phyloP scores from a whole-genome alignment of 2,888 invertebrate species.

The Morinoia aosen region DNA sequence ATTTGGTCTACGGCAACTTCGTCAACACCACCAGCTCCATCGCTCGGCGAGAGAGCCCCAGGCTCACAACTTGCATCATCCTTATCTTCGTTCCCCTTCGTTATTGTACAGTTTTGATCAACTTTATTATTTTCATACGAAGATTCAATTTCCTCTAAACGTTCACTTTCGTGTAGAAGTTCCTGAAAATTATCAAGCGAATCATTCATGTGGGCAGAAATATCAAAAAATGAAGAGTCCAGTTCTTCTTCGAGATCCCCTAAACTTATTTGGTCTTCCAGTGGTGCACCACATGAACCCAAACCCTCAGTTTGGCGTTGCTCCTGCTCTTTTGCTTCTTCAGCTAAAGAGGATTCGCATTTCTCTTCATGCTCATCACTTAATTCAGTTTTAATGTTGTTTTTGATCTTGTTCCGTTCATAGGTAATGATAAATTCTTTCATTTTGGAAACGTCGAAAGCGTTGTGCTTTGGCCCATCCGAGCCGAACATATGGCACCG shows the following conservation, averaged over 20 bases:
- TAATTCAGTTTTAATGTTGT: not conserved
- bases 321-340: not conserved
- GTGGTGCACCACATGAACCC: not conserved
- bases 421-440: not conserved
- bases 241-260: not conserved
- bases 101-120: not conserved
- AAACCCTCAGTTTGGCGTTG: not conserved
- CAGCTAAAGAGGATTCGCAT: not conserved
- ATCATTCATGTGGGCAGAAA: not conserved
- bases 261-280: not conserved
- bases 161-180: not conserved
- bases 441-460: conserved; percentile 42
- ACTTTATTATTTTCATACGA: not conserved
- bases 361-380: not conserved
- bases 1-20: not conserved
- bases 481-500: conserved; percentile 48
- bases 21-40: not conserved
- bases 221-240: conserved; percentile 15
- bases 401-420: not conserved
- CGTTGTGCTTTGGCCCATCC: not conserved
- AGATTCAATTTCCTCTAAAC: not conserved
- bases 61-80: not conserved
- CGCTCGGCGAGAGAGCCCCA: not conserved
- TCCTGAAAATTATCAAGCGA: not conserved
- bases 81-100: not conserved